Evolutionary conservation across 2,113 vertebrate genomes (phyloP), one percentile per base, ranked within the genome.

Genomic region (Tapirus terrestris): DNA sequence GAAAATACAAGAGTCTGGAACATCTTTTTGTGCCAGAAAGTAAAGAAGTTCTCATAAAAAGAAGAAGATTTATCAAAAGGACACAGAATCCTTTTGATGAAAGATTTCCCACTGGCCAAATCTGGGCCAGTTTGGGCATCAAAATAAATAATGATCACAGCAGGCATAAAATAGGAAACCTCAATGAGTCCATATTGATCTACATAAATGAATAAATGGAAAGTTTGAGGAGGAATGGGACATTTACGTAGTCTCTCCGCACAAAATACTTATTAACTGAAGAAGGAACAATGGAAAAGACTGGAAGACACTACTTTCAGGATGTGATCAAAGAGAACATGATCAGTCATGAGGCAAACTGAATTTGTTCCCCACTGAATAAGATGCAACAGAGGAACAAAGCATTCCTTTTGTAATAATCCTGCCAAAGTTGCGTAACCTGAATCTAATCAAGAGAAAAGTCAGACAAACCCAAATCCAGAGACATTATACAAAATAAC

Each of bases 391-490:
- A 36, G 31, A 36, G 14, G 60, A 73, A 27, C 1, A 1, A 18
- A 45, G 3, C 36, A 67, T 56, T 31, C 29, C 51, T 63, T 94
- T 63, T 61, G 8, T 95, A 68, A 83, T 20, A 53, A 60, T 25
- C n/a, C 14, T 95, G 21, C 45, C 76, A 8, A 53, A n/a, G 1
- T 72, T 61, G 17, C 13, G 48, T 39, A 77, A 87, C 17, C 61
- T 88, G 76, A n/a, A 36, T 61, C 31, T 65, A 89, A 93, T 70
- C 51, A 93, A 65, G 9, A 88, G 51, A 70, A 91, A 96, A 88
- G 3, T 70, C 72, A 97, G 51, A 25, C 36, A 95, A 51, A 85
- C 23, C 13, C 63, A 79, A 77, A 82, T 72, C 61, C 29, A 76
- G 10, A 1, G 18, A 67, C 56, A 81, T 84, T 45, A 77, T 39